Percentiles rank a stretch among this genome's conserved stretches.
phyloP scores from a whole-genome alignment of 1,140 invertebrate genomes.

The Xylocopa sonorina region DNA sequence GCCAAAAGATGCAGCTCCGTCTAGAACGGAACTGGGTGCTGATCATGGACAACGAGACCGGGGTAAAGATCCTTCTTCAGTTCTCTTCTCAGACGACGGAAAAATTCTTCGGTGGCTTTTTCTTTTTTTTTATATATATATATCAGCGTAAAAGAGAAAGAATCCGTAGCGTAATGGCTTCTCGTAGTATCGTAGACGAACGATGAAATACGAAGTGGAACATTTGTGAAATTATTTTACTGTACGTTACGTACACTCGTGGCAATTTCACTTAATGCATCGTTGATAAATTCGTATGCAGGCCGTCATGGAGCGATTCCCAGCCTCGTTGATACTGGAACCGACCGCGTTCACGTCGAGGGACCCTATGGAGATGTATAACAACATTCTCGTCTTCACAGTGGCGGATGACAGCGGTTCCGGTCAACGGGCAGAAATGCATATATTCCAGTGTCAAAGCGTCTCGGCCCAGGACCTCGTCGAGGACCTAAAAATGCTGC shows the following conservation, averaged over 20 bases:
- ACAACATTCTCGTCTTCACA: conserved; percentile 98
- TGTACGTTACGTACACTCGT: background rate
- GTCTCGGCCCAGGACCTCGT: conserved; percentile 93
- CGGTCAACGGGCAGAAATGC: conserved; percentile 94
- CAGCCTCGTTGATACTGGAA: conserved; percentile 94
- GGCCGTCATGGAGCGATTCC: conserved; percentile 98
- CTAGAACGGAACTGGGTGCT: conserved; percentile 94
- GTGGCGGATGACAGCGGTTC: conserved; percentile 86
- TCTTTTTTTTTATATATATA: too few species aligned
- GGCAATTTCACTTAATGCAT: conserved; percentile 49
- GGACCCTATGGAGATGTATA: conserved; percentile 98
- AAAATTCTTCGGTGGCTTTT: background rate
- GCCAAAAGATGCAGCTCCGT: conserved; percentile 97
- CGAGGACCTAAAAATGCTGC: conserved; percentile 91
- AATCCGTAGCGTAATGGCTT: background rate
- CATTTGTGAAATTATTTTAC: conserved; percentile 43
- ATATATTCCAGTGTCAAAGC: conserved; percentile 98
- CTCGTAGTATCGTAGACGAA: background rate
- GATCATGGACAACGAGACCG: conserved; percentile 98
- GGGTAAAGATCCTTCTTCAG: conserved; percentile 86
- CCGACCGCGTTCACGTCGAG: conserved; percentile 98
- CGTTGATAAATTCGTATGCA: conserved; percentile 79
- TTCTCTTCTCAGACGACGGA: too few species aligned
- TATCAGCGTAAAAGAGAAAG: background rate
- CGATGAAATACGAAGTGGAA: conserved; percentile 37